Conservation (phyloP, 2,797 vertebrate genomes). For the Spinibarbus caldwelli region DNA sequence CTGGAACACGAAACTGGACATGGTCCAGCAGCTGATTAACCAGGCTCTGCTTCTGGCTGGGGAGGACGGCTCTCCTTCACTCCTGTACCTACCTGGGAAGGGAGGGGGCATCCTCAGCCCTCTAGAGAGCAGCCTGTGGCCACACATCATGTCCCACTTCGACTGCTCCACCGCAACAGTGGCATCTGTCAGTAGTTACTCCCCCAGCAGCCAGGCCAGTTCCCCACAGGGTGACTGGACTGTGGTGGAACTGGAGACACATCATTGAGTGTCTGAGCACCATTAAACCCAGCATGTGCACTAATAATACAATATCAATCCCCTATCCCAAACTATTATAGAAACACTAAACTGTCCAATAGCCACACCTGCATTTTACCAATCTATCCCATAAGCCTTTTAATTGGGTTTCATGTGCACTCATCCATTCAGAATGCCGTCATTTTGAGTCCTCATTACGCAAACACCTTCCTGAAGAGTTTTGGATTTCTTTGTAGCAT, state of each 20-base stretch:
- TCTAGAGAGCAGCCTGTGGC: constrained; percentile 86
- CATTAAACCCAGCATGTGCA: background rate
- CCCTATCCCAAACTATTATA: background rate
- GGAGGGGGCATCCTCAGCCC: constrained; percentile 77
- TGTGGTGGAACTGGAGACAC: constrained; percentile 90
- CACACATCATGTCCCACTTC: constrained; percentile 82
- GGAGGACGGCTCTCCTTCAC: constrained; percentile 70
- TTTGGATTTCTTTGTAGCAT: background rate
- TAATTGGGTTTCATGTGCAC: no score
- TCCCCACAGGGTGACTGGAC: constrained; percentile 88
- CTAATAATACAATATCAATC: background rate
- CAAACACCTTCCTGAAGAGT: background rate
- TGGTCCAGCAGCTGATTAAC: constrained; percentile 89
- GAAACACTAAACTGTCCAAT: background rate
- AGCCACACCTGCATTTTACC: background rate
- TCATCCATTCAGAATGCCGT: no score
- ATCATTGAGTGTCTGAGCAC: constrained; percentile 76
- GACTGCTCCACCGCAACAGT: constrained; percentile 83
- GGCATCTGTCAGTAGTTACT: constrained; percentile 90
- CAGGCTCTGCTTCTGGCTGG: constrained; percentile 83
- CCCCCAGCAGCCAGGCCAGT: constrained; percentile 80
- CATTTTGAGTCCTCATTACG: no score
- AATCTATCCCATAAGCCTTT: background rate
- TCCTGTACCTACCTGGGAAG: constrained; percentile 76
- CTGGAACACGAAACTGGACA: constrained; percentile 79